Evolutionary conservation across 2,888 invertebrate species (phyloP).

Genomic region (Agonopterix arenella): DNA sequence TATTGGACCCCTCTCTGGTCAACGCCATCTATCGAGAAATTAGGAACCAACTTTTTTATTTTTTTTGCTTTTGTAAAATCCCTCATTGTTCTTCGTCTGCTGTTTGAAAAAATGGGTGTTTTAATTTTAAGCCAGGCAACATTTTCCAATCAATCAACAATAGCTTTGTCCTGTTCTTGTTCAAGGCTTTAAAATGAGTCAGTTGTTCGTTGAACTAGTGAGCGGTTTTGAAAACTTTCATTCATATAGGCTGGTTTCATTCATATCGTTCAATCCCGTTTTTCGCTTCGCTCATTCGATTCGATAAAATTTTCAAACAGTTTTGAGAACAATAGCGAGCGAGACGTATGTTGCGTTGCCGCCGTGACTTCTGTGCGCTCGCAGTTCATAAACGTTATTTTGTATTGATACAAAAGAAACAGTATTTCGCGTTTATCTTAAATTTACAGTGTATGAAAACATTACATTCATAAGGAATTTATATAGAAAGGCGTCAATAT

Average conservation of each 20-base stretch:
- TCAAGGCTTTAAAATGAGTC: too few relatives aligned
- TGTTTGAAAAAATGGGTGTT: too few relatives aligned
- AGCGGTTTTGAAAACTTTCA: too few relatives aligned
- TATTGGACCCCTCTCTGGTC: too few relatives aligned
- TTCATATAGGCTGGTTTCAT: background rate
- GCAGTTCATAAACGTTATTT: conserved; percentile 34
- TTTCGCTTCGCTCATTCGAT: conserved; percentile 4
- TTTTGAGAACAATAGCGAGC: conserved; percentile 38
- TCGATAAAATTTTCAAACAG: conserved; percentile 20
- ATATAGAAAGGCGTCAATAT: conserved; percentile 15
- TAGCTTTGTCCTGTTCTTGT: too few relatives aligned
- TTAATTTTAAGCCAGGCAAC: too few relatives aligned
- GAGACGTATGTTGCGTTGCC: conserved; percentile 60
- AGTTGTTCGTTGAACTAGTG: too few relatives aligned
- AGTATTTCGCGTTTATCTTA: conserved; percentile 16
- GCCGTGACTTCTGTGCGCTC: conserved; percentile 65
- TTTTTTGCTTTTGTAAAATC: too few relatives aligned
- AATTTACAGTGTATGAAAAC: conserved; percentile 17
- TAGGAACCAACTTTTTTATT: too few relatives aligned
- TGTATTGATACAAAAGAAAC: conserved; percentile 15
- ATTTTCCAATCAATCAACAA: too few relatives aligned
- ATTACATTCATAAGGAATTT: conserved; percentile 11
- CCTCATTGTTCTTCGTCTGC: too few relatives aligned
- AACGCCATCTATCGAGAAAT: too few relatives aligned
- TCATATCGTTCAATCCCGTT: background rate